phyloP scores from a whole-genome alignment of 2,888 invertebrate species.

The Cancer borealis region DNA sequence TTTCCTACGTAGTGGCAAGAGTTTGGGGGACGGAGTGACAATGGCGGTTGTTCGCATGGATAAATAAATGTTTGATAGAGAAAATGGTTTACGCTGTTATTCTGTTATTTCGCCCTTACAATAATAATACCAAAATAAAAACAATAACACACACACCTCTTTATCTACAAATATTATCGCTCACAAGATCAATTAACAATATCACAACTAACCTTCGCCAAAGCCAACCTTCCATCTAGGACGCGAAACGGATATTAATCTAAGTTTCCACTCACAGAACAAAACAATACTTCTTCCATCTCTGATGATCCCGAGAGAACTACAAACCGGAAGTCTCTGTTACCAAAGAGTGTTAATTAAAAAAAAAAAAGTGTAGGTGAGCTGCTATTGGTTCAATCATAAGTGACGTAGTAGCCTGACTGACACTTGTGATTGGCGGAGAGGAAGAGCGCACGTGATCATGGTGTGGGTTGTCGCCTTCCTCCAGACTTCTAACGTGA shows the following conservation, averaged over 20 bases:
- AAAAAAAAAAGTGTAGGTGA: background rate
- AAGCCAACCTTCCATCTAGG: background rate
- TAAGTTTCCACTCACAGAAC: background rate
- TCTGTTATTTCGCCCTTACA: no score
- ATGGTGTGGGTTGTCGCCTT: background rate
- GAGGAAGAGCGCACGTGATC: background rate
- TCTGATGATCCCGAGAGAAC: background rate
- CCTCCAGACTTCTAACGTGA: background rate
- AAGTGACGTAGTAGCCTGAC: background rate
- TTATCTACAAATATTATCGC: no score
- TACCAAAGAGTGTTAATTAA: background rate
- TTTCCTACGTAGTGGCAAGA: no score
- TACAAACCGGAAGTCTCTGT: background rate
- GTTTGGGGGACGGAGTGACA: no score
- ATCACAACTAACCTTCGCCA: background rate
- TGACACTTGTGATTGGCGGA: background rate
- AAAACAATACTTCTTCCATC: background rate
- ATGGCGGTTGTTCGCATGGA: no score
- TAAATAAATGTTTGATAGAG: no score
- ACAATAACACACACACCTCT: no score
- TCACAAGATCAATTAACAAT: background rate
- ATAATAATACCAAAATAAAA: no score
- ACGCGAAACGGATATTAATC: background rate
- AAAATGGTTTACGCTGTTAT: no score
- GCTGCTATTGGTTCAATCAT: background rate